A percentile compares a stretch with the other conserved stretches of the same genome.
phyloP scores from a whole-genome alignment of 2,888 invertebrate species.

The Lysandra coridon region DNA sequence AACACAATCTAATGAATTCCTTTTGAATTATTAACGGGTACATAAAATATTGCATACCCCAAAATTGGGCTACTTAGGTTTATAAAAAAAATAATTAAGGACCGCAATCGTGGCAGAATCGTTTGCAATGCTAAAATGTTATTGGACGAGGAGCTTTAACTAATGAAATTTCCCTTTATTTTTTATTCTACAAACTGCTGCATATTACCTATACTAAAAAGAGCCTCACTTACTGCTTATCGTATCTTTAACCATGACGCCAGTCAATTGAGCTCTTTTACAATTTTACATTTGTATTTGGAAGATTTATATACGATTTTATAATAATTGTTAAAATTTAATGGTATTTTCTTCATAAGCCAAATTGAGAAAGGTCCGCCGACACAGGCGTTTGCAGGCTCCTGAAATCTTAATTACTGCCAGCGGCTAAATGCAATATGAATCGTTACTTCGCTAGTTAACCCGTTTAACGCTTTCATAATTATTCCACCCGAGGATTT shows the following conservation, averaged over 20 bases:
- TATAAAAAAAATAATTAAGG: background rate
- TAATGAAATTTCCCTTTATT: background rate
- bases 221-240: no score
- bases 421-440: conserved; percentile 63
- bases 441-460: conserved; percentile 53
- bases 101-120: background rate
- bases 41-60: conserved; percentile 2
- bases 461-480: conserved; percentile 39
- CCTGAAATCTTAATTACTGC: conserved; percentile 75
- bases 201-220: no score
- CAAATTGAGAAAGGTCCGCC: conserved; percentile 54
- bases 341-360: conserved; percentile 34
- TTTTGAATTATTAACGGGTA: conserved; percentile 64
- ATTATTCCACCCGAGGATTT: conserved; percentile 35
- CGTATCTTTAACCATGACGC: no score
- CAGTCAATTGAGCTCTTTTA: background rate
- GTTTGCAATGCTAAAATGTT: background rate
- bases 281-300: background rate
- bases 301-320: background rate
- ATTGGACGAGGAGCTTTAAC: background rate
- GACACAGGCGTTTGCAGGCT: conserved; percentile 63
- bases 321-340: conserved; percentile 22
- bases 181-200: background rate
- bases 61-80: background rate
- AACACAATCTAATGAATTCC: conserved; percentile 76